These are phyloP conservation scores for Cerceris rybyensis DNA, from an alignment of 2,888 invertebrate genomes.

Conservation along the genomic window DNA sequence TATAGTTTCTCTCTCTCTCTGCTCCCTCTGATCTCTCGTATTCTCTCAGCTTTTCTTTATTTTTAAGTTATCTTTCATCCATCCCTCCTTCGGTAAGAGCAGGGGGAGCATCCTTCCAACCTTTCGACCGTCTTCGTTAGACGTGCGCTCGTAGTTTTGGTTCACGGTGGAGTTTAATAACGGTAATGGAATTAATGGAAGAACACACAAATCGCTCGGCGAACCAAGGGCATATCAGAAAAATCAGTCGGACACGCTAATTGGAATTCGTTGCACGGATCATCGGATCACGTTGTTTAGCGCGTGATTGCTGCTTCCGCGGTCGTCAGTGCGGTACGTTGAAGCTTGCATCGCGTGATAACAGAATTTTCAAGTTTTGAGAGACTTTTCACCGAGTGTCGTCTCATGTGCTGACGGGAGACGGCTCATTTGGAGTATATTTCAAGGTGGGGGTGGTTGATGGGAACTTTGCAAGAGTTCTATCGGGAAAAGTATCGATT, in stretches of 20 bases:
- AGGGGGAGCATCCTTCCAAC: neutral
- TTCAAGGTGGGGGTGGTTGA: neutral
- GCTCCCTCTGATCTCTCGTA: no score
- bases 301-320: slow-evolving; percentile 17
- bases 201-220: slow-evolving; percentile 42
- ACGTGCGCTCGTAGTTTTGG: no score
- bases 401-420: slow-evolving; percentile 2
- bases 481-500: no score
- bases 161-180: slow-evolving; percentile 43
- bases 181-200: slow-evolving; percentile 55
- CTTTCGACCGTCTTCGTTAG: neutral
- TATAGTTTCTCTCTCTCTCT: no score
- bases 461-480: neutral
- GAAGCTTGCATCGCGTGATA: slow-evolving; percentile 44
- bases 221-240: slow-evolving; percentile 12
- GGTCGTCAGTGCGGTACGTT: slow-evolving; percentile 28
- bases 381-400: slow-evolving; percentile 8
- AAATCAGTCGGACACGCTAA: slow-evolving; percentile 27
- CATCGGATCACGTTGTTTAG: slow-evolving; percentile 21
- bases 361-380: slow-evolving; percentile 25
- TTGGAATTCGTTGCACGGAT: slow-evolving; percentile 14
- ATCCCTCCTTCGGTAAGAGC: no score
- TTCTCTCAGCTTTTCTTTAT: no score
- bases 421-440: neutral
- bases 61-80: no score